A percentile compares a stretch with the other conserved stretches of the same genome.
phyloP scores from a whole-genome alignment of 2,113 vertebrate species.

The Butorides virescens region DNA sequence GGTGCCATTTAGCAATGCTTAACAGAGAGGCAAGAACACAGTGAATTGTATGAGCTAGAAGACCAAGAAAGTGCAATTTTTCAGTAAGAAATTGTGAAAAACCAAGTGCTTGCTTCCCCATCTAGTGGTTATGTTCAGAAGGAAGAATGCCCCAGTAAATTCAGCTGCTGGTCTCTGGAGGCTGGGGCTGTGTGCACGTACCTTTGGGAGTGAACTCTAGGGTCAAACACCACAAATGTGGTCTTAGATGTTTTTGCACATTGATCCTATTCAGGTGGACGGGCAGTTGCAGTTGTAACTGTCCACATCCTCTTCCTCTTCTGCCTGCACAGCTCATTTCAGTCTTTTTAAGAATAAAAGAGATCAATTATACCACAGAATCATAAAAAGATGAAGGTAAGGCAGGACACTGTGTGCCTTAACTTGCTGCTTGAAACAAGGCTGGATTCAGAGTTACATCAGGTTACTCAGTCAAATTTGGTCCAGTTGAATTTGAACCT shows the following conservation, averaged over 20 bases:
- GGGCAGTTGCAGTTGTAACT: not conserved
- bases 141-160: not conserved
- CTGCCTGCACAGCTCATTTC: not conserved
- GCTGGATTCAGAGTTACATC: not conserved
- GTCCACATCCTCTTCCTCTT: not conserved
- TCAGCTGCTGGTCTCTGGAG: not conserved
- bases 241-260: not conserved
- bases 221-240: not conserved
- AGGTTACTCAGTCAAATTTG: not conserved
- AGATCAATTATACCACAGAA: not conserved
- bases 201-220: not conserved
- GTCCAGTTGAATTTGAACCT: not conserved
- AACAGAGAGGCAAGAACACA: not conserved
- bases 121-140: constrained; percentile 14
- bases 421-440: not conserved
- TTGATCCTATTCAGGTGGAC: not conserved
- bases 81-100: not conserved
- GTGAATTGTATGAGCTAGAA: not conserved
- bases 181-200: not conserved
- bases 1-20: not conserved
- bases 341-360: not conserved
- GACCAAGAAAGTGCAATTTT: not conserved
- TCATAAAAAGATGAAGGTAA: not conserved
- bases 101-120: not conserved
- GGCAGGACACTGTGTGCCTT: not conserved